Evolutionary conservation across 2,888 invertebrate genomes (phyloP), one percentile per base, ranked within the genome.

Genomic region (Phyllotreta striolata): DNA sequence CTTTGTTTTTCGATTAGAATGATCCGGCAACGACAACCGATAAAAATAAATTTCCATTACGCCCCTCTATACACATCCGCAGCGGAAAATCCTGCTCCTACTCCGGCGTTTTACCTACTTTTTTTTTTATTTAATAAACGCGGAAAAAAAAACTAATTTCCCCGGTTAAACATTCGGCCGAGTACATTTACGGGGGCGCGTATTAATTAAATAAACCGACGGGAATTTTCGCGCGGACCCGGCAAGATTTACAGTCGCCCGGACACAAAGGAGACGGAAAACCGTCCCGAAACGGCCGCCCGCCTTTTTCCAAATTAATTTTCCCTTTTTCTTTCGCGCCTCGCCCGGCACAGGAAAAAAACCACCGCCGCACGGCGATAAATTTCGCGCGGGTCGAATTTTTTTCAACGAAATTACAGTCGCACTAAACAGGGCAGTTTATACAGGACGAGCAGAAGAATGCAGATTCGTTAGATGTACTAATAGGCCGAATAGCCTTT

Each of bases 221-320:
- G 38, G 39, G 38, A 52, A 38, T 52, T 12, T n/a, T 14, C 52
- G 49, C 52, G 49, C n/a, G 52, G 52, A 52, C 52, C 13, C 38
- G 38, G 52, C 12, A 52, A 52, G 52, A 52, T 52, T 52, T 52
- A 52, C 52, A 10, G 52, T 52, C 52, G 52, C 38, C 52, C 52
- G 9, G 52, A 38, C 52, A 39, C 38, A 13, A 52, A 52, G 39
- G 38, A 52, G 39, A 52, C 14, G 52, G 38, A 34, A 12, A 14
- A 37, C 35, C 37, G 52, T 12, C 9, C 12, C 52, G 39, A 34
- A 52, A 52, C 39, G 52, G 38, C 38, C 12, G 52, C 38, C n/a
- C 24, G 24, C 13, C 47, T 12, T 47, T 47, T 47, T 47, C 47
- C 13, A 52, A 52, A 52, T 52, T 52, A 52, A 52, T 52, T 52